Evolutionary conservation across 2,888 invertebrate species (phyloP), one percentile per base, ranked within the genome.

Genomic region (Parthenolecanium corni): DNA sequence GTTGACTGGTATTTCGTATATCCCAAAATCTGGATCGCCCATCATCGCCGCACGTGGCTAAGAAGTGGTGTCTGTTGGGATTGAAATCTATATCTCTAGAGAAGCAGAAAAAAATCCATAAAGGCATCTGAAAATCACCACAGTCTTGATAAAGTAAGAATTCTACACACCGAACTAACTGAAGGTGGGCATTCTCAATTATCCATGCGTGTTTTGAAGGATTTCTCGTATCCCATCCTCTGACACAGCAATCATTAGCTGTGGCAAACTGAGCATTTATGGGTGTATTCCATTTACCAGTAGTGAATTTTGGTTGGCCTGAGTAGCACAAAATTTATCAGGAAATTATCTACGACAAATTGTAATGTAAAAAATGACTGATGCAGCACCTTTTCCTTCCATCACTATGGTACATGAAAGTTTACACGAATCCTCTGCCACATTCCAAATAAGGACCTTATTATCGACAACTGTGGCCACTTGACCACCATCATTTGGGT

Each of bases 1-100:
- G 86, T 66, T 85, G 81, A 61, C 79, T 79, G 0, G 84, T 79
- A 71, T 88, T 87, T 57, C 97, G 80, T 69, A 89, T 86, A 74
- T 98, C 97, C 97, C 97, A 98, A 69, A 98, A 91, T 72, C 92
- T 91, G 16, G 92, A 81, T 52, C 85, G 85, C 0, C 93, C 94
- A 75, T 98, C 97, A 74, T 98, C 97, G 0, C 97, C 97, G 67
- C 91, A 94, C 1, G 89, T 92, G 0, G 89, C 90, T 66, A 97
- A 72, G 70, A 89, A 89, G 71, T 95, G 95, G 70, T 94, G 95
- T 74, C 90, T 88, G 75, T 97, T 97, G n/a, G 94, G 90, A 76
- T 98, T 98, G 72, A 94, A 96, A 75, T 97, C 97, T 42, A 98
- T 74, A 72, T 94, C 92, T 62, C 96, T 71, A 56, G 14, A 69